Conservation (phyloP, 2,888 invertebrate species). For the Cephus spinipes region DNA sequence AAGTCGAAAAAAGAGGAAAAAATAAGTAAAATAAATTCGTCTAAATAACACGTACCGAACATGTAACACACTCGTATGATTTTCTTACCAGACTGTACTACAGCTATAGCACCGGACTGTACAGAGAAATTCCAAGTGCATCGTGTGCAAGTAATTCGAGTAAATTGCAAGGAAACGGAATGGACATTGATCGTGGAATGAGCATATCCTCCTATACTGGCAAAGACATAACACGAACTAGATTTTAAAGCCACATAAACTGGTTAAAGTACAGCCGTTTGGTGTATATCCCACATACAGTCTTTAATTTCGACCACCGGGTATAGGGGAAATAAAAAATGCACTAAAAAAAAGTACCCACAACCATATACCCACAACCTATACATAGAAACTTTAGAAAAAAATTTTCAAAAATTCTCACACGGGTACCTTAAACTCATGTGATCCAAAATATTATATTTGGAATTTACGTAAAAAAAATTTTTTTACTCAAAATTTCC, state of each 20-base stretch:
- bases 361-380: background rate
- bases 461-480: too few relatives aligned
- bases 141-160: background rate
- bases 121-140: background rate
- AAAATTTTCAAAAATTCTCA: too few relatives aligned
- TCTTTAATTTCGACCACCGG: background rate
- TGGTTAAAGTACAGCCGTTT: background rate
- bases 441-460: too few relatives aligned
- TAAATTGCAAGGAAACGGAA: background rate
- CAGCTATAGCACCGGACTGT: background rate
- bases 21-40: background rate
- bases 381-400: too few relatives aligned
- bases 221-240: conserved; percentile 5
- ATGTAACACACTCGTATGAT: background rate
- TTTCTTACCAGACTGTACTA: background rate
- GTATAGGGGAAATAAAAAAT: background rate
- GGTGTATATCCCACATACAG: background rate
- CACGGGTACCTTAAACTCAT: too few relatives aligned
- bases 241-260: background rate
- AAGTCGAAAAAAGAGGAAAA: background rate
- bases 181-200: background rate
- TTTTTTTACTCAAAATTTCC: too few relatives aligned
- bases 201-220: background rate
- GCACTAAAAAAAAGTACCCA: background rate
- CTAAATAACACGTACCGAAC: background rate